Conservation (phyloP, 2,113 vertebrate genomes). For the Stegastes partitus region DNA sequence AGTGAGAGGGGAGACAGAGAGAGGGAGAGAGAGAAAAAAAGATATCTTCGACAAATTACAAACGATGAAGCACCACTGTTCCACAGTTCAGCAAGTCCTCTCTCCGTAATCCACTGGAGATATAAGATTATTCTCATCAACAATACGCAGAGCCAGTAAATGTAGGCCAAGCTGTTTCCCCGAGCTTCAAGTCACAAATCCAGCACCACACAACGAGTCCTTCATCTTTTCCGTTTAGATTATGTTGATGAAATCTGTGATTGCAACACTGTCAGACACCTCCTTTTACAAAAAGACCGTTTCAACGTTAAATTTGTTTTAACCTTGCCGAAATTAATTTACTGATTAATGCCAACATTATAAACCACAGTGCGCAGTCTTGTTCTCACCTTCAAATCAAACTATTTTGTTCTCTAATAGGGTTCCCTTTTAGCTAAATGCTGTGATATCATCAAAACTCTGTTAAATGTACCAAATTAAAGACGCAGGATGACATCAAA, state of each 20-base stretch:
- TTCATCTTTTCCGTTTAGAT: slow-evolving; percentile 10
- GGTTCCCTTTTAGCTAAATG: too few species aligned
- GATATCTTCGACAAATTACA: slow-evolving; percentile 51
- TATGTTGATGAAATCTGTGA: slow-evolving; percentile 15
- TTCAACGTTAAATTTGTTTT: too few species aligned
- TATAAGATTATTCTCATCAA: slow-evolving; percentile 72
- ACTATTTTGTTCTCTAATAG: too few species aligned
- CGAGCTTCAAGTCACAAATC: slow-evolving; percentile 49
- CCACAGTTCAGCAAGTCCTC: slow-evolving; percentile 58
- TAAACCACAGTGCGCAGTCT: too few species aligned
- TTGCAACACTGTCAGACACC: not conserved
- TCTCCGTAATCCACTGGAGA: slow-evolving; percentile 66
- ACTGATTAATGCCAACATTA: too few species aligned
- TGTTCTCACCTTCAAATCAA: too few species aligned
- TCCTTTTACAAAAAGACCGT: too few species aligned
- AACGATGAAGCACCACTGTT: slow-evolving; percentile 49
- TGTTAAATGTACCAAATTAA: too few species aligned
- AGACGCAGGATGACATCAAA: too few species aligned
- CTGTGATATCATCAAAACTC: too few species aligned
- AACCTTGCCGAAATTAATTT: too few species aligned
- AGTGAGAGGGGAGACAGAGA: slow-evolving; percentile 19
- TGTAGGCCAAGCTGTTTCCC: slow-evolving; percentile 69
- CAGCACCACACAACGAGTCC: not conserved
- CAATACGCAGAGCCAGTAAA: slow-evolving; percentile 54
- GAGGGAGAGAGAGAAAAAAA: not conserved